phyloP scores from a whole-genome alignment of 2,888 invertebrate species.

The Eristalis pertinax region DNA sequence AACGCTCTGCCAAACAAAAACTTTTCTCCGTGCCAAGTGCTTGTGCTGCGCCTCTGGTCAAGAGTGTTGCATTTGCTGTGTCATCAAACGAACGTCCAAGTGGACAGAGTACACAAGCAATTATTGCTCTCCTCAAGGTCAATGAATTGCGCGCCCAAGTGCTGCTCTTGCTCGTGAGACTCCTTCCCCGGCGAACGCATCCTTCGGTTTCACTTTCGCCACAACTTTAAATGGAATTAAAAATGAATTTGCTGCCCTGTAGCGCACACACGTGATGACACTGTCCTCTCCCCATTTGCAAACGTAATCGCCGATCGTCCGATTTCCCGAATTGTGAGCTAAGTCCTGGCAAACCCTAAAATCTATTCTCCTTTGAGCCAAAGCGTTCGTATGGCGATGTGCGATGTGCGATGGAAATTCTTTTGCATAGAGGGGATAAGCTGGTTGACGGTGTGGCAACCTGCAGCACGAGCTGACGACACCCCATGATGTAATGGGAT shows the following conservation, averaged over 20 bases:
- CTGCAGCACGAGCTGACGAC: no score
- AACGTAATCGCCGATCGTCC: background rate
- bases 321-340: slow-evolving; percentile 30
- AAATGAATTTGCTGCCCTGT: background rate
- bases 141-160: background rate
- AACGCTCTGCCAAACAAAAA: background rate
- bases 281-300: background rate
- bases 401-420: background rate
- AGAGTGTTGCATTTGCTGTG: background rate
- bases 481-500: slow-evolving; percentile 27
- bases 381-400: slow-evolving; percentile 13
- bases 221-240: background rate
- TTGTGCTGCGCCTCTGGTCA: background rate
- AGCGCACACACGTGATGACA: background rate
- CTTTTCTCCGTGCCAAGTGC: background rate
- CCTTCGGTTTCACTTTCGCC: background rate
- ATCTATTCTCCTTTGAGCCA: slow-evolving; percentile 58
- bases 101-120: background rate
- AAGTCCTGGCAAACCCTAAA: slow-evolving; percentile 55
- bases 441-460: no score
- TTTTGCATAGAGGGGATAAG: no score
- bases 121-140: background rate
- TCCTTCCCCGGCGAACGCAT: background rate
- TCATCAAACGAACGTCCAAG: background rate
- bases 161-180: background rate